A percentile compares a stretch with the other conserved stretches of the same genome.
These are phyloP conservation scores for Brachyptera risi DNA, from an alignment of 2,888 invertebrate genomes.

Conservation along the genomic window DNA sequence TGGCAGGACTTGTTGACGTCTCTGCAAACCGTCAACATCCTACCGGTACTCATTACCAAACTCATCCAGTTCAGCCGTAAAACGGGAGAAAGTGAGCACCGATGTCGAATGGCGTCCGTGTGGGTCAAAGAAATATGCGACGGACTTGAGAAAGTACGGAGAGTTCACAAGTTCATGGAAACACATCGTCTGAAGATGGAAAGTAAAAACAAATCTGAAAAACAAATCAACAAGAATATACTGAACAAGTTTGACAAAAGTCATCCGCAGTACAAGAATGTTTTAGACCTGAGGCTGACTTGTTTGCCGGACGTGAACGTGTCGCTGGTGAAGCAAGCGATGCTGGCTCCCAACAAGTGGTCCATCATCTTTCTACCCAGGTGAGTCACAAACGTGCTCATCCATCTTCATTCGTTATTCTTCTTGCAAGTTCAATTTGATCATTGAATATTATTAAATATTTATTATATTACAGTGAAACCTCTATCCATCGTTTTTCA, in stretches of 20 bases:
- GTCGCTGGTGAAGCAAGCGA: background rate
- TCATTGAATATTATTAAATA: no score
- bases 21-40: background rate
- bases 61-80: background rate
- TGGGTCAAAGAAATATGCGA: conserved; percentile 12
- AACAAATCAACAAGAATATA: no score
- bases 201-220: no score
- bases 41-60: background rate
- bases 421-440: no score
- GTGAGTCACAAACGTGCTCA: no score
- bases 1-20: conserved; percentile 3
- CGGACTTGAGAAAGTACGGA: background rate
- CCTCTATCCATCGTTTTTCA: no score
- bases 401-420: no score
- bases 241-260: background rate
- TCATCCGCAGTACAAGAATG: background rate
- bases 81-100: conserved; percentile 3
- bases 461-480: no score
- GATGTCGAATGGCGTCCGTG: background rate
- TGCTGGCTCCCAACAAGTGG: background rate
- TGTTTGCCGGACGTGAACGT: background rate
- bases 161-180: background rate
- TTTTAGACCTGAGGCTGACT: background rate
- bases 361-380: background rate
- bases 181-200: no score